Base-by-base conservation (phyloP, 2,888 invertebrate genomes). In the Emmelina monodactyla region DNA sequence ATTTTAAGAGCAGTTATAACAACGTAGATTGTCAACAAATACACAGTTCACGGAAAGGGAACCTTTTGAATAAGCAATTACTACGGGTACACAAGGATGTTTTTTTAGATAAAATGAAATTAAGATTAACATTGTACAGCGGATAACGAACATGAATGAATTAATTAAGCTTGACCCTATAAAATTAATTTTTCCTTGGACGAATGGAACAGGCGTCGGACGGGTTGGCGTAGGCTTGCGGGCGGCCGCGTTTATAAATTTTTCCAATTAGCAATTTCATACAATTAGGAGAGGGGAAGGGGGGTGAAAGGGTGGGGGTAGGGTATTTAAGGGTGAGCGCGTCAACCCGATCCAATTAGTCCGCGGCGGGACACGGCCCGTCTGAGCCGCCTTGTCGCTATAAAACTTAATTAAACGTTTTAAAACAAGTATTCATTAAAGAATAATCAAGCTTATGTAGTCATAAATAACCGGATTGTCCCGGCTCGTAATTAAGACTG, bases 381-480 rank as follows among this genome's bases (percentile, higher is more conserved):
- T 61, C 57, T 58, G 51, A 47, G 67, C 72, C 66, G 67, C 65
- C 66, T 76, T 73, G 81, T 79, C 79, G 73, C 79, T 76, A 80
- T 80, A 81, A 81, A 81, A 80, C 81, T 81, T 81, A 80, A 81
- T 81, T 81, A 80, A 81, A 79, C 80, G 76, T 76, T 80, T 80
- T 79, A 80, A 81, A 80, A 81, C 81, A 79, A 80, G 80, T 79
- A 80, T 80, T 80, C 78, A 80, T 80, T 81, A 79, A 81, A 80
- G 79, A 81, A 81, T 81, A 80, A 81, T 81, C 78, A 78, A 79
- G 78, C 79, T 80, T 80, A 80, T 81, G 80, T 81, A 79, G 80
- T 76, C 76, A 79, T 81, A 81, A 81, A 80, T 80, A 80, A 80
- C 78, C 68, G 76, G 78, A 80, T 80, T 75, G 78, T 78, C 79